Conservation (phyloP, 2,113 vertebrate species). For the Craseonycteris thonglongyai region DNA sequence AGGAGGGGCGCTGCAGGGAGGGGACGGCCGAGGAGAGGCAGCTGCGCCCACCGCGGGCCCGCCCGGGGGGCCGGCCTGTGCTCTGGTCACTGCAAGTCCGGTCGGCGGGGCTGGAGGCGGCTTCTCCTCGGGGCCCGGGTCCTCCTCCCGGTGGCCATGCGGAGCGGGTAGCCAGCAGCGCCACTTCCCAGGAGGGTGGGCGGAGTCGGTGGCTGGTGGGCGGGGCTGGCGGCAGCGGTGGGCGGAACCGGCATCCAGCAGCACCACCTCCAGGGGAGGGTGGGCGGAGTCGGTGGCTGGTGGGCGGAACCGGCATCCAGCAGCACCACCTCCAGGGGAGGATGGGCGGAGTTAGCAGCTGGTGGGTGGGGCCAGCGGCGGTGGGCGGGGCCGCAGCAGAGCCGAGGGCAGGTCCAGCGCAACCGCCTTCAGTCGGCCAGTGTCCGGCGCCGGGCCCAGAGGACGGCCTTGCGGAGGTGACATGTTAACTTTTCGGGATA, state of each 20-base stretch:
- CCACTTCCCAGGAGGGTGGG: neutral
- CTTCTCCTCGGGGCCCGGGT: neutral
- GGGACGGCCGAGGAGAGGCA: neutral
- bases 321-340: neutral
- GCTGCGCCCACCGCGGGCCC: too few species aligned
- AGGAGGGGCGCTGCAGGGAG: neutral
- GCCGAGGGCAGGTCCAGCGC: conserved; percentile 79
- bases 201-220: neutral
- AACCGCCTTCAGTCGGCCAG: conserved; percentile 88
- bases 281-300: neutral
- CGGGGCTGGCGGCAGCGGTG: neutral
- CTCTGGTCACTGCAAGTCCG: neutral
- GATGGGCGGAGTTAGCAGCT: neutral
- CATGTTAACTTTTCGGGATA: conserved; percentile 98
- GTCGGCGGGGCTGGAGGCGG: neutral
- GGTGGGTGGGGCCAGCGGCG: neutral
- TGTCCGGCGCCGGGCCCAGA: conserved; percentile 83
- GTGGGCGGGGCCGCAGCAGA: conserved; percentile 25
- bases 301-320: neutral
- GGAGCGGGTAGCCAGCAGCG: neutral
- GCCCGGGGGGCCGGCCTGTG: too few species aligned
- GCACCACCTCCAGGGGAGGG: neutral
- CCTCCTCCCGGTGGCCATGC: conserved; percentile 18
- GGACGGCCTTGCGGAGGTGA: conserved; percentile 77
- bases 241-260: neutral